Base-by-base conservation (phyloP, 2,113 vertebrate genomes). In the Dasypus novemcinctus region DNA sequence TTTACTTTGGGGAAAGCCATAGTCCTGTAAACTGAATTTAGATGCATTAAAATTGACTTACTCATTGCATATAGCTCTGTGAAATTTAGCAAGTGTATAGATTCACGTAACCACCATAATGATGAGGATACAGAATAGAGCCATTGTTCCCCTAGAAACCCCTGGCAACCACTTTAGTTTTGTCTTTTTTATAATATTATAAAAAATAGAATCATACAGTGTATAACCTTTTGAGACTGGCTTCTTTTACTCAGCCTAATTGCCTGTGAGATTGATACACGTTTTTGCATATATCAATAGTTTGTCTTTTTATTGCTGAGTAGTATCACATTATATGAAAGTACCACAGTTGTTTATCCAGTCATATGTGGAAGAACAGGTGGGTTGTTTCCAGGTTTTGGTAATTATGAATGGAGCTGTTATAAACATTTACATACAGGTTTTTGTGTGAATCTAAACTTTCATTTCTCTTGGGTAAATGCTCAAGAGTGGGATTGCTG, bases 381-480 rank as follows among this genome's bases (percentile, higher is more conserved):
- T 69, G 85, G 36, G 12, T 87, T 94, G 46, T 90, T 31, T 76
- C 25, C 52, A 64, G 7, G 14, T 85, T 80, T 81, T 76, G 59
- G 8, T 49, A 74, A 2, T 95, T 94, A 52, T 46, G 46, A 92
- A 49, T 78, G 88, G 18, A 93, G 38, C 84, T 92, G 6, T 61
- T 80, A 25, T 38, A 57, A 87, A n/a, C 15, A 80, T 80, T 90
- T 12, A 31, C 68, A 6, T 69, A 64, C 5, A 83, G 75, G 61
- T 86, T 93, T 92, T 92, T 66, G 15, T 84, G 57, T 87, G 72
- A 95, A 91, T 12, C 29, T 90, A 64, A 43, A 61, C 85, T 95
- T 96, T 87, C n/a, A n/a, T n/a, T n/a, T n/a, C n/a, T n/a, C n/a
- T n/a, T n/a, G n/a, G n/a, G n/a, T n/a, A n/a, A n/a, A n/a, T n/a